Evolutionary conservation across 2,888 invertebrate genomes (phyloP).

Genomic region (Nymphalis c-album): DNA sequence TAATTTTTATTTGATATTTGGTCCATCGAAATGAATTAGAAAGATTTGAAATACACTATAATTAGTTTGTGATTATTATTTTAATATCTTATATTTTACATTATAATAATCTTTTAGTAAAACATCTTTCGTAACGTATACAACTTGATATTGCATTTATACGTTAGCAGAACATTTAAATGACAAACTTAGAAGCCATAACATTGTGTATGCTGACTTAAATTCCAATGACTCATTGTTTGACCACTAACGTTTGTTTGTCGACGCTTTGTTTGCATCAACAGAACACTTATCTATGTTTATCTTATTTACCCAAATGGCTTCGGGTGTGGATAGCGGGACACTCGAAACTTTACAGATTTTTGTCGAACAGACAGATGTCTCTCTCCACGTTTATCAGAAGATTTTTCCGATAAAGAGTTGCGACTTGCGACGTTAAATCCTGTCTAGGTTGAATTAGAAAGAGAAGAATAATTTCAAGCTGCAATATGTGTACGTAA

Average conservation of each 20-base stretch:
- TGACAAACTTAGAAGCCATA: slow-evolving; percentile 5
- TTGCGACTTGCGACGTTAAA: slow-evolving; percentile 6
- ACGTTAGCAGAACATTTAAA: neutral
- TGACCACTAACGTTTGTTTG: slow-evolving; percentile 17
- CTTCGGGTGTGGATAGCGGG: slow-evolving; percentile 7
- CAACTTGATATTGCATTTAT: neutral
- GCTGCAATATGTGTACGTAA: neutral
- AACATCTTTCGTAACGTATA: too few species aligned
- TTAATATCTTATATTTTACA: too few species aligned
- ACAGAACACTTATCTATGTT: slow-evolving; percentile 29
- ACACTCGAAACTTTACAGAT: slow-evolving; percentile 5
- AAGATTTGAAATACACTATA: too few species aligned
- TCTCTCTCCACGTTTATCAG: slow-evolving; percentile 24
- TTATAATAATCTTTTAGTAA: too few species aligned
- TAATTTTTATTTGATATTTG: neutral
- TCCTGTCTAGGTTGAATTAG: neutral
- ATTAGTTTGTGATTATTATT: too few species aligned
- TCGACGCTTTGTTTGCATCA: slow-evolving; percentile 3
- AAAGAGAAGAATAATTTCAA: too few species aligned
- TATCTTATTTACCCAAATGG: slow-evolving; percentile 19
- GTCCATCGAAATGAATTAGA: too few species aligned
- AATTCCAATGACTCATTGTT: slow-evolving; percentile 25
- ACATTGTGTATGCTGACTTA: slow-evolving; percentile 12
- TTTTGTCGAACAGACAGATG: slow-evolving; percentile 10
- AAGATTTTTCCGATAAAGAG: slow-evolving; percentile 9